A percentile compares a stretch with the other conserved stretches of the same genome.
Conservation (phyloP, 2,113 vertebrate genomes). For the Microtus pennsylvanicus region DNA sequence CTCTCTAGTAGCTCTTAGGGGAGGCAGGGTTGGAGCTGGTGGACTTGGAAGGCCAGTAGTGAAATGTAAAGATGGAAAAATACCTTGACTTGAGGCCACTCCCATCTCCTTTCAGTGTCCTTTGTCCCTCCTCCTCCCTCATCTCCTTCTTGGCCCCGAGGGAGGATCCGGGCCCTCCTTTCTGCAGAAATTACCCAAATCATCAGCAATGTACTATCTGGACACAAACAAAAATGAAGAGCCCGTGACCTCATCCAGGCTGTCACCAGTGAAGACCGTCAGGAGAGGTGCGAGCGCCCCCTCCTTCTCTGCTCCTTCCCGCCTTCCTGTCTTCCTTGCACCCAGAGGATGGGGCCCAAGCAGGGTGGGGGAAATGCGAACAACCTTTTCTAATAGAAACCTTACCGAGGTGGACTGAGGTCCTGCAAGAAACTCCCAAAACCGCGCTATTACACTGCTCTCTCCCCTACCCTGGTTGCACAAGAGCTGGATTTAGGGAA, state of each 20-base stretch:
- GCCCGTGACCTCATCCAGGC: not conserved
- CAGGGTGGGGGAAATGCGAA: not conserved
- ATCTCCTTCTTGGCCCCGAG: too few species aligned
- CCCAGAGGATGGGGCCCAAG: not conserved
- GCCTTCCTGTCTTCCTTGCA: slow-evolving; percentile 37
- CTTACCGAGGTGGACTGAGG: not conserved
- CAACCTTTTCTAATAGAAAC: not conserved
- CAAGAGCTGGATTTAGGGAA: not conserved
- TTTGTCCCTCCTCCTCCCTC: slow-evolving; percentile 70
- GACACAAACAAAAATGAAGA: slow-evolving; percentile 36
- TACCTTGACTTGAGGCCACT: slow-evolving; percentile 49
- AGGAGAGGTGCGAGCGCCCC: not conserved
- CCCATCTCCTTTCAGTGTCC: slow-evolving; percentile 59
- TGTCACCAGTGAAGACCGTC: not conserved
- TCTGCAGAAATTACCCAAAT: slow-evolving; percentile 49
- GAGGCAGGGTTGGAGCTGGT: slow-evolving; percentile 16
- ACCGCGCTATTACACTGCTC: not conserved
- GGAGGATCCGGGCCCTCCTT: not conserved
- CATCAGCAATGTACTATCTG: not conserved
- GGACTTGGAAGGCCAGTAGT: slow-evolving; percentile 62
- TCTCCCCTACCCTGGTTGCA: too few species aligned
- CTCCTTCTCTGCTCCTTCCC: not conserved
- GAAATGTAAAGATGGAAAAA: slow-evolving; percentile 76
- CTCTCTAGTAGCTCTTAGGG: slow-evolving; percentile 51
- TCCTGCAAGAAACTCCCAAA: not conserved